These are phyloP conservation scores for roundworm (Caenorhabditis elegans) DNA, from an alignment of 1,140 invertebrate species.

Conservation along the genomic window DNA sequence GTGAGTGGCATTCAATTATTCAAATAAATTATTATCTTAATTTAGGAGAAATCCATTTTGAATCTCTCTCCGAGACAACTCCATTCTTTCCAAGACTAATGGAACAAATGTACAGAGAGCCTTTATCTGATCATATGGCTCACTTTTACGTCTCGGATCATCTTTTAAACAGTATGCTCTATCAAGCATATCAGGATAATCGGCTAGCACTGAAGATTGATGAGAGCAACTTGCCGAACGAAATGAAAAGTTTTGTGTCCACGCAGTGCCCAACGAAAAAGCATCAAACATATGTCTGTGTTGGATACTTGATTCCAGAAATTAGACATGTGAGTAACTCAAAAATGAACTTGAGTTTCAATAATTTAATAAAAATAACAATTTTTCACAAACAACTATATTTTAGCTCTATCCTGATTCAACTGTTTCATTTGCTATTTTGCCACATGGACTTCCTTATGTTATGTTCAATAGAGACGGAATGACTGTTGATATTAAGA, in stretches of 20 bases:
- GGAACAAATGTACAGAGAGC: background rate
- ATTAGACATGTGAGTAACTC: slow-evolving; percentile 45
- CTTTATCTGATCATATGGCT: slow-evolving; percentile 59
- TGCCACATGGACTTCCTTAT: slow-evolving; percentile 61
- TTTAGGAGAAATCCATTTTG: slow-evolving; percentile 61
- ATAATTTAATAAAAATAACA: no score
- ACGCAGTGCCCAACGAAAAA: slow-evolving; percentile 52
- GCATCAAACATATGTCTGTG: slow-evolving; percentile 57
- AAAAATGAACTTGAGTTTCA: no score
- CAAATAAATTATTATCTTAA: background rate
- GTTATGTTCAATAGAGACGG: slow-evolving; percentile 57
- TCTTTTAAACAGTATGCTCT: slow-evolving; percentile 62
- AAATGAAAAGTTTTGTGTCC: slow-evolving; percentile 59
- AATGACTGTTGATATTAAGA: slow-evolving; percentile 56
- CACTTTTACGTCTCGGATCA: slow-evolving; percentile 66
- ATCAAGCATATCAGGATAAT: slow-evolving; percentile 64
- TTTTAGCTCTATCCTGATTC: slow-evolving; percentile 59
- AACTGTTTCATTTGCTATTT: slow-evolving; percentile 62
- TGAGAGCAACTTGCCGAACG: slow-evolving; percentile 51
- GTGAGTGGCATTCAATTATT: background rate
- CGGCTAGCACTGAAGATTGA: slow-evolving; percentile 57
- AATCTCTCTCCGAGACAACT: slow-evolving; percentile 41
- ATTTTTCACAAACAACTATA: background rate
- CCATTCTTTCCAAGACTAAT: slow-evolving; percentile 58
- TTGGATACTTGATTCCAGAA: slow-evolving; percentile 61